Base-by-base conservation (phyloP, 2,888 invertebrate species). In the Cheilosia vernalis region DNA sequence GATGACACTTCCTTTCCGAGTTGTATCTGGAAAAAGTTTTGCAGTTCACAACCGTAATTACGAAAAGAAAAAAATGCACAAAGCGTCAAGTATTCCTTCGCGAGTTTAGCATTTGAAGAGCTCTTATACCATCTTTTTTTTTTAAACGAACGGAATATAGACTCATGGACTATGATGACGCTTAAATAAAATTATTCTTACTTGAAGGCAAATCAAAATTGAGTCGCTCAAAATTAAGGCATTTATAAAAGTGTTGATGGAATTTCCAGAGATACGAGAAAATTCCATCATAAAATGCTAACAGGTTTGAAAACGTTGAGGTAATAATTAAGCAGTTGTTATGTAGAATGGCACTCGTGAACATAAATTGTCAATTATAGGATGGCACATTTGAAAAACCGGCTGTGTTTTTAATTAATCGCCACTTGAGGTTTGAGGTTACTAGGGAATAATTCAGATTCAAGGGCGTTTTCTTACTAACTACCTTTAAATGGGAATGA, bases 31-130 rank as follows among this genome's bases (percentile, higher is more conserved):
- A 44, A 30, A 64, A 82, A 72, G 66, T 77, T 81, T 70, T 19
- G 17, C 19, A 77, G 30, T 66, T 77, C 67, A 60, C 58, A 70
- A 44, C 66, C 55, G 61, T 83, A 72, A 73, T 77, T 77, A 72
- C 72, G 66, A 60, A 61, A 44, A 53, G 66, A 60, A 67, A 55
- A 51, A 69, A 70, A 64, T 64, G 40, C 44, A 21, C 21, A 9
- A 19, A 6, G 17, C 27, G 21, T 55, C 47, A 80, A 51, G 49
- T 51, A 42, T 33, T 40, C 24, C 15, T 1, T 15, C 17, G 64
- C 21, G 17, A 19, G 21, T 51, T n/a, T 13, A 10, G 24, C 24
- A 37, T 24, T 37, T 9, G n/a, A 37, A 15, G n/a, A n/a, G n/a
- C 19, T 47, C 2, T n/a, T 47, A 37, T 19, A 19, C 9, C n/a